These are phyloP conservation scores for Rynchops niger DNA, from an alignment of 2,113 vertebrate genomes.

Conservation along the genomic window DNA sequence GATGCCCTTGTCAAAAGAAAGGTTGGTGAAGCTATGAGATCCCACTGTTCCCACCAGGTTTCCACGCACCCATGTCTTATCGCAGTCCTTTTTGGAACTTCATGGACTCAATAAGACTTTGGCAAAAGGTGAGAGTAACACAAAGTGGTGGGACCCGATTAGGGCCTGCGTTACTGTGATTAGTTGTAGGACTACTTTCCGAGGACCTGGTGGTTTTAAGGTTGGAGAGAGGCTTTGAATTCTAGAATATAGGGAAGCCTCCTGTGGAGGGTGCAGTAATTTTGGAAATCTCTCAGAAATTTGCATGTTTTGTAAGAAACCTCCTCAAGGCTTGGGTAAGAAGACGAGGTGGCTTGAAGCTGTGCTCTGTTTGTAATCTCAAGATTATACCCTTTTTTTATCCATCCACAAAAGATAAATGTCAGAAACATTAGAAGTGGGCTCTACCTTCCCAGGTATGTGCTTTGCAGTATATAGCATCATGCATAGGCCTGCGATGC, in stretches of 20 bases:
- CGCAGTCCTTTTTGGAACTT: not conserved
- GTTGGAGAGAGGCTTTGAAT: not conserved
- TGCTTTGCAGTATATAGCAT: not conserved
- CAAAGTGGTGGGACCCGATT: no score
- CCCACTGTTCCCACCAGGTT: not conserved
- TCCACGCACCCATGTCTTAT: not conserved
- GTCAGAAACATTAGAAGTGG: not conserved
- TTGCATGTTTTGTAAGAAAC: not conserved
- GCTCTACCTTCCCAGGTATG: not conserved
- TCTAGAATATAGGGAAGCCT: not conserved
- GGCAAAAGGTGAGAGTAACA: not conserved
- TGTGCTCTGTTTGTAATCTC: not conserved
- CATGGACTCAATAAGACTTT: not conserved
- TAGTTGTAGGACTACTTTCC: not conserved
- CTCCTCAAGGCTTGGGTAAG: not conserved
- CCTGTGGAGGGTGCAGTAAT: not conserved
- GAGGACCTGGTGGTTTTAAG: not conserved
- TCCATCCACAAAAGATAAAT: not conserved
- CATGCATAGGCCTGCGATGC: rapidly evolving
- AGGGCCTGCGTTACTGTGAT: not conserved
- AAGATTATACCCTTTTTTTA: not conserved
- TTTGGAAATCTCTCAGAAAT: not conserved
- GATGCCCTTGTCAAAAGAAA: not conserved
- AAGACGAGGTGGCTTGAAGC: not conserved
- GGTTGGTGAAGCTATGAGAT: not conserved